Percentiles rank a stretch among this genome's conserved stretches.
Evolutionary conservation across 2,113 vertebrate species (phyloP).

Genomic region (Sylvia atricapilla): DNA sequence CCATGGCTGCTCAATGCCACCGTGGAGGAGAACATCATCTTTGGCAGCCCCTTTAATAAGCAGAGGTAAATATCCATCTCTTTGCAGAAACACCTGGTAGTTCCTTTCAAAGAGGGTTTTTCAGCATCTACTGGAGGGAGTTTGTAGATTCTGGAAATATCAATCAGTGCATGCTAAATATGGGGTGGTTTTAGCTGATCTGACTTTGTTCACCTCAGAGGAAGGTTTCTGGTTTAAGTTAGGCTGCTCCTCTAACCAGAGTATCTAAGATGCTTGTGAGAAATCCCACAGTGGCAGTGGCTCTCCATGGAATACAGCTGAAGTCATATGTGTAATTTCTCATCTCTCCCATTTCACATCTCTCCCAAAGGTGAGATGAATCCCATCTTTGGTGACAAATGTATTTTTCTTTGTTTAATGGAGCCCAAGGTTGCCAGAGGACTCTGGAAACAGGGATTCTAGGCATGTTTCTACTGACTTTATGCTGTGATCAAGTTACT

Average conservation of each 20-base stretch:
- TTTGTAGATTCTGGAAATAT: not conserved
- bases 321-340: not conserved
- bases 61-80: conserved; percentile 80
- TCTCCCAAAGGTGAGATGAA: not conserved
- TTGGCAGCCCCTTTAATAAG: conserved; percentile 92
- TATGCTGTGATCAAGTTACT: not conserved
- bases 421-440: not conserved
- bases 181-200: not conserved
- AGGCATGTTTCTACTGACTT: not conserved
- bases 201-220: not conserved
- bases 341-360: too few relatives aligned
- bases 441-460: not conserved
- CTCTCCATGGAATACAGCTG: not conserved
- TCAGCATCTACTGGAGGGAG: not conserved
- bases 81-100: not conserved
- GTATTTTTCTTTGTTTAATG: not conserved
- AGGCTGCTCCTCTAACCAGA: not conserved
- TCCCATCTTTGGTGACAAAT: not conserved
- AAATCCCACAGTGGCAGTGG: not conserved
- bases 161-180: not conserved
- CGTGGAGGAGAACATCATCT: conserved; percentile 96
- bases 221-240: not conserved
- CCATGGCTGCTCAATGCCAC: conserved; percentile 97
- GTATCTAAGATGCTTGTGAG: not conserved
- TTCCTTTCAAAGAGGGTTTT: not conserved